These are phyloP conservation scores for Bombus impatiens DNA, from an alignment of 1,140 invertebrate genomes.

Conservation along the genomic window DNA sequence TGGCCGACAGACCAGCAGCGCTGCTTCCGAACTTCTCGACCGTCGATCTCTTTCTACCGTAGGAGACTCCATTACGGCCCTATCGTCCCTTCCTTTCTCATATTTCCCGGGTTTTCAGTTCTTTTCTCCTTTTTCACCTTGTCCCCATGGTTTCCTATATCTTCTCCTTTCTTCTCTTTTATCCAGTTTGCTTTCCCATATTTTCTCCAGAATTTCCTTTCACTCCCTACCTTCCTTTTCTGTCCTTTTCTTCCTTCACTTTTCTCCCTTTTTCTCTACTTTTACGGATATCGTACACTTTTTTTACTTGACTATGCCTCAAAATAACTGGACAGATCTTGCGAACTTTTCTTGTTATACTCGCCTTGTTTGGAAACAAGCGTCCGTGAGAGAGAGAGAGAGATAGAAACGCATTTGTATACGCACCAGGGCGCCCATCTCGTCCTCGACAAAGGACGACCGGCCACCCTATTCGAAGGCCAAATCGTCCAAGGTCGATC, in stretches of 20 bases:
- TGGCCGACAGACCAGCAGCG: not conserved
- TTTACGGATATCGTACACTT: too few relatives aligned
- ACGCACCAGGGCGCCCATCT: not conserved
- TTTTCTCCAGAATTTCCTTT: too few relatives aligned
- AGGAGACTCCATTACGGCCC: too few relatives aligned
- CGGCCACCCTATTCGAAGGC: slow-evolving; percentile 34
- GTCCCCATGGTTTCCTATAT: not conserved
- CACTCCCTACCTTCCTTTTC: too few relatives aligned
- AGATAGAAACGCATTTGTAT: not conserved
- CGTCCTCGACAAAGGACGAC: slow-evolving; percentile 60
- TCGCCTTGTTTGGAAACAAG: not conserved
- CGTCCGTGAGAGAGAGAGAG: not conserved
- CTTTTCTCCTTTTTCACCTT: too few relatives aligned
- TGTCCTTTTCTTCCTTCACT: too few relatives aligned
- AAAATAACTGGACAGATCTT: not conserved
- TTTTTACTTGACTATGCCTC: not conserved
- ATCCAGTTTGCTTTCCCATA: too few relatives aligned
- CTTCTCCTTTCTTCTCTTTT: too few relatives aligned
- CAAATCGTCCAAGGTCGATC: slow-evolving; percentile 58
- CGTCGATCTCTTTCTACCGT: not conserved
- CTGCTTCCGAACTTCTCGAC: not conserved
- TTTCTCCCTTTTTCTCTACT: too few relatives aligned
- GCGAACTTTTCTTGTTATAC: not conserved
- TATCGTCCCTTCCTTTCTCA: not conserved
- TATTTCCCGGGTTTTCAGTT: not conserved